Base-by-base conservation (phyloP, 2,113 vertebrate species). In the Lepus americanus region DNA sequence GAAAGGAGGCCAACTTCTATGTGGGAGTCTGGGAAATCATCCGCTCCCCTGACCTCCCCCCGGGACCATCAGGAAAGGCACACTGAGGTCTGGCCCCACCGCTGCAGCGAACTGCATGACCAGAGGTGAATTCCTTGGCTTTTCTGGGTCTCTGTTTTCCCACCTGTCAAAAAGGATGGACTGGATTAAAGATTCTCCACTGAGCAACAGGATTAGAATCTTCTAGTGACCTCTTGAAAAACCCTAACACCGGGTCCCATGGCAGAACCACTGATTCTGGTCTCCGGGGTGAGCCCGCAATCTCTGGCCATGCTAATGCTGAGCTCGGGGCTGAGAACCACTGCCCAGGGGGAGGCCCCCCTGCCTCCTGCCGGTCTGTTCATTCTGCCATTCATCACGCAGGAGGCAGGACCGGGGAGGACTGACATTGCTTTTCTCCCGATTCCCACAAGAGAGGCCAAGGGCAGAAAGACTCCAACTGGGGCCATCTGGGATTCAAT, bases 401-500 rank as follows among this genome's bases (percentile, higher is more conserved):
- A 94, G 67, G 33, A 70, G 25, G 64, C 22, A 3, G 80, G 77
- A 67, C 9, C 0, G 2, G n/a, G 82, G 61, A 81, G 55, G 76
- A 80, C 3, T 3, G 73, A 70, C 7, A 22, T 76, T 49, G 27
- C 67, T 90, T 84, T 51, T 66, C 88, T 78, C 92, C 59, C 67
- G 39, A 82, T 90, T 82, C 73, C 25, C 2, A 10, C 55, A 82
- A 94, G 67, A 90, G 25, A 88, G n/a, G 97, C 94, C 95, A 89
- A 96, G 95, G 89, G 74, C 78, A 12, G 88, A 81, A 64, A 84
- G 33, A 36, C 84, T 88, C 19, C 20, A n/a, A 64, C 53, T 8
- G 23, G 44, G 36, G 69, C 69, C 82, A 70, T 89, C 69, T 92
- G 93, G 69, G 91, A 96, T 92, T 85, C 95, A 53, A 82, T 95